Evolutionary conservation across 2,888 invertebrate species (phyloP), one percentile per base, ranked within the genome.

Genomic region (Mythimna ferrago): DNA sequence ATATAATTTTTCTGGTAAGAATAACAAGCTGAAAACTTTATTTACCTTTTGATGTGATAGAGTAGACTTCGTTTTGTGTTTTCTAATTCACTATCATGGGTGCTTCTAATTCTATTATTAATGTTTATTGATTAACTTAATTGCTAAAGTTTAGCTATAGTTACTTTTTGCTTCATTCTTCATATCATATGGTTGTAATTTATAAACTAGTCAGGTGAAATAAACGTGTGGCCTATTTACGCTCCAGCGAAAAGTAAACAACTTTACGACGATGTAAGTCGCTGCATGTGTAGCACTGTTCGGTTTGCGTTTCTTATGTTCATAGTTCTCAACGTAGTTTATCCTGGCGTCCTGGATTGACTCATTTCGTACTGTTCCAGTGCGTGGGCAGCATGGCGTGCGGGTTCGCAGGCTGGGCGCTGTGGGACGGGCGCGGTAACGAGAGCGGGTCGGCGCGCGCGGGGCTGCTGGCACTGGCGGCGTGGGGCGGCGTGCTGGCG

Each of bases 1-100:
- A 98, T 92, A 96, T 98, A 73, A 95, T 98, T 90, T 98, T 98
- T 94, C 97, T 97, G 97, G 98, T 98, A 95, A 97, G 97, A 69
- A 35, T 98, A 95, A 97, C 97, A 69, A 35, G 16, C 19, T 57
- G 6, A 38, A 54, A 41, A 32, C 6, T 38, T 19, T 19, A 19
- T 38, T 7, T 10, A 51, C 16, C 6, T 26, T 68, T n/a, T 16
- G 2, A 4, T 48, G 10, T 11, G 3, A 9, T 2, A 54, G 6
- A 54, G 9, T 9, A n/a, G 7, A 76, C 19, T 35, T 35, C 10
- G 14, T 21, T 65, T 6, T 11, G 35, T 11, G 32, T 19, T 7
- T 19, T 0, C 21, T 38, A 2, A 11, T 75, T 26, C 26, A n/a
- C 6, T 38, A 9, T 11, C 11, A 54, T 77, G 9, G 9, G 6